Base-by-base conservation (phyloP, 2,888 invertebrate genomes). In the Creontiades dilutus region DNA sequence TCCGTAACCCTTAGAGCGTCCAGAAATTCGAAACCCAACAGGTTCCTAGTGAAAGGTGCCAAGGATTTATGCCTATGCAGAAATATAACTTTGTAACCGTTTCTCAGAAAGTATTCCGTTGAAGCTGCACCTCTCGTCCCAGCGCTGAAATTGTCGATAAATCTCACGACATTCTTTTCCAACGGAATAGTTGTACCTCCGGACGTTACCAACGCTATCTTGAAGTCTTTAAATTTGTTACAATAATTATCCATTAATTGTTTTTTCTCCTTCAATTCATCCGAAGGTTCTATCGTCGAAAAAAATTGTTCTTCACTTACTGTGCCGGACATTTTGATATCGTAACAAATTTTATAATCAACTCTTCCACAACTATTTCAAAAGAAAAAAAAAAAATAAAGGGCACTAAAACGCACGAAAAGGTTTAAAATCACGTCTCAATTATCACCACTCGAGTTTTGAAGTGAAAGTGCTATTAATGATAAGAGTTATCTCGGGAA, bases 71-170 rank as follows among this genome's bases (percentile, higher is more conserved):
- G 94, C 57, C 99, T 94, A 92, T 93, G 14, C 95, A 99, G 95
- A 94, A 99, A 99, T 93, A 99, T 97, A 87, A 99, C 99, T 61
- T 97, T 96, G 93, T 99, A 99, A 68, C 95, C 96, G 91, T 95
- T 94, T 92, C 97, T 96, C 68, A 99, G 94, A 94, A 99, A 99
- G 93, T 98, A 97, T 95, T 99, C 99, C 0, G 99, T 96, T 0
- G 99, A 99, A 0, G 98, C 96, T 0, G 99, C 96, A 28, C 99
- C 99, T 91, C 99, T 95, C 0, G 97, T 98, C 80, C 99, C 99
- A 23, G 98, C 97, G 93, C 99, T 99, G 94, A 99, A 99, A 94
- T 99, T 99, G 93, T 99, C 99, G 89, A 99, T 98, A 94, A 98
- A 99, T 86, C 99, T 95, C 0, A 99, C 99, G 0, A 99, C 99